Base-by-base conservation (phyloP, 2,888 invertebrate genomes). In the Protophormia terraenovae region DNA sequence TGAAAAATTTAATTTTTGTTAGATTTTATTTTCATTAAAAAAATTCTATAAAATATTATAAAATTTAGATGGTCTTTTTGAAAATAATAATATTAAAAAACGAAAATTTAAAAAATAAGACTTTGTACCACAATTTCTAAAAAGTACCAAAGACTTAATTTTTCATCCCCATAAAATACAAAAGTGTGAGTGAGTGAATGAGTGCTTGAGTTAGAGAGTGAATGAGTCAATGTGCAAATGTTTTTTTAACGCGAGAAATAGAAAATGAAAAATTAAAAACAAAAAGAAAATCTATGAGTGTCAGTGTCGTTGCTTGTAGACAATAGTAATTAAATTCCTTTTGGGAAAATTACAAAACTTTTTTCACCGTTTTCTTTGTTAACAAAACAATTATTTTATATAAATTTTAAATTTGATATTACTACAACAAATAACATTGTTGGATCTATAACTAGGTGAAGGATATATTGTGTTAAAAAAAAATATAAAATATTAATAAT, bases 301-400 rank as follows among this genome's bases (percentile, higher is more conserved):
- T 84, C 82, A 82, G 81, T 86, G 86, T 86, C 73, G 83, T 45
- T 86, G 83, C 55, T 78, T 81, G 66, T 62, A 86, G 84, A 84
- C 81, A 84, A 84, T 84, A 62, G 67, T 64, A 79, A 86, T 82
- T 86, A 84, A 84, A 82, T 76, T 84, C 72, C 78, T 79, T 86
- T 82, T 84, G 82, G 82, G 82, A 82, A 82, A 71, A 85, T 71
- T 82, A 60, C 38, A 75, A 75, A 75, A 82, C 64, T 85, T 80
- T 71, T 78, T 50, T 22, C 24, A 47, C 14, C 2, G 45, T 75
- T 55, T 71, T 24, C 29, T 66, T 76, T 77, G 76, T 75, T 62
- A 75, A 55, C 38, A 75, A 79, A 79, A 62, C 67, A 78, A 73
- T 83, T 69, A 64, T 29, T 72, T 60, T 58, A 12, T 35, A 10